Percentiles rank a stretch among this genome's conserved stretches.
Evolutionary conservation across 2,113 vertebrate genomes (phyloP).

Genomic region (Hemicordylus capensis): DNA sequence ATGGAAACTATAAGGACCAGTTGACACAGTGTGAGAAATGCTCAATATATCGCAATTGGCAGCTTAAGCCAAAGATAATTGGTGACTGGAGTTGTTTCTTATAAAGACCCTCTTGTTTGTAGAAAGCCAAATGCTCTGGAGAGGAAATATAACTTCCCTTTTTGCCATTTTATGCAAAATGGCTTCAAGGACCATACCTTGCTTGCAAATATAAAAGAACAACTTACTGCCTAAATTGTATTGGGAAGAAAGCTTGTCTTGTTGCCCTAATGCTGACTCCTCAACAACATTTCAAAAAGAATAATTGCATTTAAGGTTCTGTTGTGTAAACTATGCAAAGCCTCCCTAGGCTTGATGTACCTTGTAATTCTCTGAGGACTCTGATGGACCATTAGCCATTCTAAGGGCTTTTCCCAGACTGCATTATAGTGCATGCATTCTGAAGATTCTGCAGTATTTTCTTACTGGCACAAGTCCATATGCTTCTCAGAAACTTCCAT

Average conservation of each 20-base stretch:
- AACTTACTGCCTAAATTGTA: background rate
- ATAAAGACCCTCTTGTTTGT: background rate
- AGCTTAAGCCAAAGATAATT: slow-evolving; percentile 56
- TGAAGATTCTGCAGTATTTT: no score
- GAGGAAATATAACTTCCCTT: background rate
- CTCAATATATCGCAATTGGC: slow-evolving; percentile 43
- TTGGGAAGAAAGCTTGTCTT: background rate
- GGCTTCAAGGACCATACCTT: background rate
- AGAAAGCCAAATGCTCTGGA: slow-evolving; percentile 3
- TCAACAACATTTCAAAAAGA: background rate
- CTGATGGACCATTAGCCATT: background rate
- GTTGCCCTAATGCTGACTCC: background rate
- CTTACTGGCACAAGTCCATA: no score
- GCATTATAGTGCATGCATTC: no score
- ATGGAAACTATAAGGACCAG: slow-evolving; percentile 57
- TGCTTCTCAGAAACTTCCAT: no score
- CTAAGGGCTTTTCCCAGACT: no score
- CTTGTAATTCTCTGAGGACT: background rate
- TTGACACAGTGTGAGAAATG: slow-evolving; percentile 49
- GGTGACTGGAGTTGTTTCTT: background rate
- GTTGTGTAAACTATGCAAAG: background rate
- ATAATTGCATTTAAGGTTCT: background rate
- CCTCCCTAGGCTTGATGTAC: background rate
- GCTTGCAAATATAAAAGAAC: background rate
- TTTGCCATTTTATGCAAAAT: background rate